Base-by-base conservation (phyloP, 2,113 vertebrate genomes). In the Scortum barcoo region DNA sequence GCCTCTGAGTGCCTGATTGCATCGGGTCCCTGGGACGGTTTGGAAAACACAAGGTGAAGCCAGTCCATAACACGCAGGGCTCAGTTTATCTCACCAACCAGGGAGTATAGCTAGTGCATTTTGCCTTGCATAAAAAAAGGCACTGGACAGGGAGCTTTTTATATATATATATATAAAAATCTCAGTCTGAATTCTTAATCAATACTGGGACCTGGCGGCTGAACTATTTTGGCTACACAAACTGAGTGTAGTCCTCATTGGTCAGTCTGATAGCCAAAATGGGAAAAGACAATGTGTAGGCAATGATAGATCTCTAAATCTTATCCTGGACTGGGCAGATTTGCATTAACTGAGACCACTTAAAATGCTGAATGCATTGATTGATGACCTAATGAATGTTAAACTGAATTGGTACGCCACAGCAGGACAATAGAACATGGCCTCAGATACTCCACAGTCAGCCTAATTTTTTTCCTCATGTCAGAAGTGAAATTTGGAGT, bases 11-110 rank as follows among this genome's bases (percentile, higher is more conserved):
- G 53, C 44, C 73, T 86, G 88, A 93, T 89, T 90, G 89, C 80
- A 88, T 79, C 69, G 46, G 77, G 76, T 86, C 86, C 69, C 80
- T 3, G 78, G 74, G 84, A 81, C 54, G 56, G 63, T 67, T 85
- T 76, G 56, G 40, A 88, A 93, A 91, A 91, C 83, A 91, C 86
- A 83, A 85, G 83, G 85, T 86, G 71, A 85, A 87, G 72, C 63
- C 51, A 50, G 78, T 51, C 60, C 9, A 22, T 46, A 80, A 67
- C 78, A 70, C 16, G 56, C 62, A 65, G 77, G 11, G 53, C 72
- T 80, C 11, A 56, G 80, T 77, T 90, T 89, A 86, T 88, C 86
- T 80, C 60, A 33, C 76, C 73, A 78, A 65, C 87, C 85, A 83
- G 74, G 56, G n/a, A 71, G 58, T 69, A 70, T 44, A 38, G 71